These are phyloP conservation scores for Phaenicophaeus curvirostris DNA, from an alignment of 2,797 vertebrate genomes.

Conservation along the genomic window DNA sequence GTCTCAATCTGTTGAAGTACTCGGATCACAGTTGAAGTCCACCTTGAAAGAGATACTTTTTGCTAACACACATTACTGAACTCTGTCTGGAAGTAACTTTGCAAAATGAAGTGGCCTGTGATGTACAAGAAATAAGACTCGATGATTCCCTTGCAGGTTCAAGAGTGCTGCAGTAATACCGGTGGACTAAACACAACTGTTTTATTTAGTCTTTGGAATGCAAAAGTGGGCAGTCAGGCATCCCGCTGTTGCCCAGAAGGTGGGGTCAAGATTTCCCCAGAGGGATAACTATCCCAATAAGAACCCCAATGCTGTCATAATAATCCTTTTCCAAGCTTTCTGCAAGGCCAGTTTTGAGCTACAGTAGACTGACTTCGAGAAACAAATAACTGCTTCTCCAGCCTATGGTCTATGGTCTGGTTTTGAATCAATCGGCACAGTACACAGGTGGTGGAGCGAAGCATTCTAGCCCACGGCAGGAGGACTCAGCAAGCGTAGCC, in stretches of 20 bases:
- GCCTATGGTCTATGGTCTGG: neutral
- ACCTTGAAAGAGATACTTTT: neutral
- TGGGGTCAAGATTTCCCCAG: neutral
- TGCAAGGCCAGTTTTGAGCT: neutral
- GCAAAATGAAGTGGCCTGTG: neutral
- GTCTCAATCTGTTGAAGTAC: neutral
- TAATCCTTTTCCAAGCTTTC: neutral
- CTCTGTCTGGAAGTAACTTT: neutral
- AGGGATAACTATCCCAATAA: neutral
- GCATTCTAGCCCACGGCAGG: neutral
- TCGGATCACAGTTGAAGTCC: neutral
- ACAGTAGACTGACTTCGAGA: neutral
- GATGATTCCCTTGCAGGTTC: neutral
- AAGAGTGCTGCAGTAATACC: neutral
- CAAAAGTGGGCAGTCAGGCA: neutral
- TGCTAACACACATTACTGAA: neutral
- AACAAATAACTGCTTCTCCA: constrained; percentile 21
- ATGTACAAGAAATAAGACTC: neutral
- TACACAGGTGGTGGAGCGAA: constrained; percentile 39
- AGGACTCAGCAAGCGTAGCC: neutral
- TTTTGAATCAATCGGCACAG: constrained; percentile 14
- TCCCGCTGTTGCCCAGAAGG: neutral
- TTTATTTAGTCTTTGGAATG: neutral
- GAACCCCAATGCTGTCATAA: neutral
- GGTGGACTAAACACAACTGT: neutral